Evolutionary conservation across 1,140 invertebrate genomes (phyloP), one percentile per base, ranked within the genome.

Genomic region (Drosophila biarmipes): DNA sequence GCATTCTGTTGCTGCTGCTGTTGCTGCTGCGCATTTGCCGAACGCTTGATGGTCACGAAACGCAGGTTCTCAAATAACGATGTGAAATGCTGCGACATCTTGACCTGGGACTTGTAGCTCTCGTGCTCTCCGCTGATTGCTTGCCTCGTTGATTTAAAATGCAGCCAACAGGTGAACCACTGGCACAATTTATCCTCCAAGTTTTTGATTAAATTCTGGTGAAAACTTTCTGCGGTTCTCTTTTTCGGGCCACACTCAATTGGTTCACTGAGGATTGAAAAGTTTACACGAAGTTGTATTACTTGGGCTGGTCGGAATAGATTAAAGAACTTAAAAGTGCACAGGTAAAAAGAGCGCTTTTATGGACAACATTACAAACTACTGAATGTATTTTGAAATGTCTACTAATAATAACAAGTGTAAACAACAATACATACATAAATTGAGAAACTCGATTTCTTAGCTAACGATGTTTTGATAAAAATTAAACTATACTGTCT

Each of bases 31-130:
- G 80, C 68, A 71, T 69, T 86, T 73, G 90, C 49, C 24, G 76
- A 73, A 56, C 90, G 77, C 63, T 91, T 91, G 64, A 79, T 90
- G 53, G 91, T 67, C 68, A 91, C 91, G 73, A 92, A 90, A 53
- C 90, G 90, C 72, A 92, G 68, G 64, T 92, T 92, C 76, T 92
- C 91, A 57, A 92, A 61, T 80, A 92, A 92, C 64, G 91, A 90
- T 63, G 85, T 78, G 68, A 92, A 92, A 63, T 92, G 91, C 71
- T 91, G 90, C 67, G 91, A 92, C 91, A 92, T 92, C 78, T 79
- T 90, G 81, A 75, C 56, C 40, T 38, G 59, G 58, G 34, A 49
- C 35, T n/a, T 56, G 29, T 64, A 51, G 31, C 38, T 14, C 38
- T 40, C 35, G 40, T 45, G 43, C 38, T 53, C 38, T 35, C 34